Evolutionary conservation across 2,888 invertebrate species (phyloP), one percentile per base, ranked within the genome.

Genomic region (Arge pagana): DNA sequence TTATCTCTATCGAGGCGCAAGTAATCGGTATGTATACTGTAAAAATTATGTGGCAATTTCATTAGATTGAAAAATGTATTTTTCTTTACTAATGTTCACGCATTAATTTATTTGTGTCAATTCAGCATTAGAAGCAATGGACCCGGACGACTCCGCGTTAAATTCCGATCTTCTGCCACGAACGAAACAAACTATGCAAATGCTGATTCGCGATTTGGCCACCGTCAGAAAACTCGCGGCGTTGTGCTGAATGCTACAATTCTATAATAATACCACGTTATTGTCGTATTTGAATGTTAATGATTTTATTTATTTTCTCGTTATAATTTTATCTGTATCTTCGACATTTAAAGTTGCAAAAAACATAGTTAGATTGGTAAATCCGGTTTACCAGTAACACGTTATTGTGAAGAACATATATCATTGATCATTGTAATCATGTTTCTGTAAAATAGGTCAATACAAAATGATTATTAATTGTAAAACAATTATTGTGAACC

Each of bases 1-100:
- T 93, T 36, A 85, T 85, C 61, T 84, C 85, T 42, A 85, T 93
- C 45, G 91, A 91, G 76, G 83, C 85, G 7, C 87, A 90, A 74
- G 83, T 93, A 54, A 84, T 85, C 60, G 86, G 88, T 82, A 71
- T 75, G 67, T 74, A 24, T 37, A n/a, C 4, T 37, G 24, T 30
- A n/a, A 26, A 15, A 15, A 5, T 40, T 30, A n/a, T n/a, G n/a
- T n/a, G n/a, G n/a, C n/a, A n/a, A 11, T n/a, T n/a, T n/a, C n/a
- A n/a, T n/a, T n/a, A n/a, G n/a, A n/a, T n/a, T n/a, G n/a, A n/a
- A n/a, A n/a, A n/a, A n/a, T n/a, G n/a, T n/a, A n/a, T 4, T 30
- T 31, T 10, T 19, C 19, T 33, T n/a, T n/a, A n/a, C n/a, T n/a
- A n/a, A n/a, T n/a, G 7, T 35, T 30, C 45, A 50, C 15, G 8